These are phyloP conservation scores for Erethizon dorsatum DNA, from an alignment of 2,797 vertebrate genomes.

Conservation along the genomic window DNA sequence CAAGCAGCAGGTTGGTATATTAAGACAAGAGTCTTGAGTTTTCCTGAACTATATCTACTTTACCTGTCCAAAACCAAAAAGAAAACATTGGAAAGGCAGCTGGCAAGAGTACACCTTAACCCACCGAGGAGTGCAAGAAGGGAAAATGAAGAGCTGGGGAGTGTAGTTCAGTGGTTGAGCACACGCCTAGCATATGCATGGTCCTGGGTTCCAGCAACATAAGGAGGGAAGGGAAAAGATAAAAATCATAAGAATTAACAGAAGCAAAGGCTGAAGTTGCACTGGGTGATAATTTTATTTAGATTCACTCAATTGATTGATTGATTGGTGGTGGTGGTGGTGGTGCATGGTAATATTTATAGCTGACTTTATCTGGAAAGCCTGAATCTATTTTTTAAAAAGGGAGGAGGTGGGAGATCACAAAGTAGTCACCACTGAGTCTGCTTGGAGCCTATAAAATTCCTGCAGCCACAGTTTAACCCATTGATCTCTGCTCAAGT, in stretches of 20 bases:
- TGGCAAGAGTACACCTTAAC: neutral
- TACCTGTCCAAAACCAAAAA: slow-evolving; percentile 28
- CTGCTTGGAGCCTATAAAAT: neutral
- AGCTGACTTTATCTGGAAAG: slow-evolving; percentile 56
- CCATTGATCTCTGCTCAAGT: neutral
- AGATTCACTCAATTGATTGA: no score
- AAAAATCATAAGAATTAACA: neutral
- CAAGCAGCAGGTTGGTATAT: neutral
- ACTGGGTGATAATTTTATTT: neutral
- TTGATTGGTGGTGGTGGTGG: no score
- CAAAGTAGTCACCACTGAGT: neutral
- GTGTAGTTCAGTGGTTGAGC: neutral
- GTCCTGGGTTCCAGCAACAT: neutral
- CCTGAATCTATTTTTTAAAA: neutral
- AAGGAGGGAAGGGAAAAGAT: neutral
- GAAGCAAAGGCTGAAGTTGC: neutral
- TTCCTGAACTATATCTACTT: neutral
- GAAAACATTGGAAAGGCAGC: neutral
- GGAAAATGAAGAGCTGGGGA: neutral
- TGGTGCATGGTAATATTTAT: neutral
- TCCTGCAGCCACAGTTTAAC: neutral
- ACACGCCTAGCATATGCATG: neutral
- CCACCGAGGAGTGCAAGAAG: neutral
- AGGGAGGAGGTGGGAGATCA: neutral
- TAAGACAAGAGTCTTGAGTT: slow-evolving; percentile 6